Conservation (phyloP, 2,797 vertebrate species). For the Acipenser ruthenus region DNA sequence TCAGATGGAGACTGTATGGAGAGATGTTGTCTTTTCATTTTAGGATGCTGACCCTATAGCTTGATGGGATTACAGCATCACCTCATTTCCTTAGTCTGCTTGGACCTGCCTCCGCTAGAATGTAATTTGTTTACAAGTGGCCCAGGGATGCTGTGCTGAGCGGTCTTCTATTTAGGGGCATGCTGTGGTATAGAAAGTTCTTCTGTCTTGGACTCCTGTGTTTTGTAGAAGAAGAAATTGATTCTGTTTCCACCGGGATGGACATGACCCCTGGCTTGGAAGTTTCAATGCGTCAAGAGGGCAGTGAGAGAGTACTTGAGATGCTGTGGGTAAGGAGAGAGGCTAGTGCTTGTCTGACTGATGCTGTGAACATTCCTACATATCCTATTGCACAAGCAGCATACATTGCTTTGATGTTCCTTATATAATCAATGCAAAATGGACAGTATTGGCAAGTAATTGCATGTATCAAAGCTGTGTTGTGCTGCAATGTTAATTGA, state of each 20-base stretch:
- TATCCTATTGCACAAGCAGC: no score
- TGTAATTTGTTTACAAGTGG: conserved; percentile 19
- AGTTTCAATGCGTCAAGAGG: conserved; percentile 27
- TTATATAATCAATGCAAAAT: no score
- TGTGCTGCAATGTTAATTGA: no score
- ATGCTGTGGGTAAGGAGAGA: conserved; percentile 17
- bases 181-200: conserved; percentile 17
- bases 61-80: conserved; percentile 23
- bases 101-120: conserved; percentile 16
- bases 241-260: conserved; percentile 21
- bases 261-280: conserved; percentile 26
- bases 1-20: conserved; percentile 5
- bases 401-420: no score
- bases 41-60: conserved; percentile 15
- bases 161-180: conserved; percentile 11
- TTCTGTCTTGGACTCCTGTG: conserved; percentile 1
- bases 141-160: conserved; percentile 1
- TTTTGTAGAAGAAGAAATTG: conserved; percentile 13
- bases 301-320: conserved; percentile 20
- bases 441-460: no score
- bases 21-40: conserved; percentile 15
- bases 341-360: background rate
- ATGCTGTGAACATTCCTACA: background rate
- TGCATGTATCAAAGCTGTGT: no score
- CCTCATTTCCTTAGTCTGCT: conserved; percentile 12